Evolutionary conservation across 2,888 invertebrate genomes (phyloP).

Genomic region (Phytoseiulus persimilis): DNA sequence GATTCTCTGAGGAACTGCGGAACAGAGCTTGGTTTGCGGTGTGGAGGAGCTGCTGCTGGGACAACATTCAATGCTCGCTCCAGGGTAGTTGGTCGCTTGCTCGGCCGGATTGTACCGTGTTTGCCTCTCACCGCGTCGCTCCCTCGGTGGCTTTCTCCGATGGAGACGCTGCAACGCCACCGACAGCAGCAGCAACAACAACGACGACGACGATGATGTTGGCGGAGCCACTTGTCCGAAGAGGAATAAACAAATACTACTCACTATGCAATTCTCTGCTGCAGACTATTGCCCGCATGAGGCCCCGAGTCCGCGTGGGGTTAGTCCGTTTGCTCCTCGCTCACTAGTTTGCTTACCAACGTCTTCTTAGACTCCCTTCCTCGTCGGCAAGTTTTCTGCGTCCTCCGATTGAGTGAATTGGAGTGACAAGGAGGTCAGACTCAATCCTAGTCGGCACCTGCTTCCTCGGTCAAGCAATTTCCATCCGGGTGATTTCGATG

Average conservation of each 20-base stretch:
- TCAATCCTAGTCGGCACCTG: too few relatives aligned
- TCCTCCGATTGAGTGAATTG: not conserved
- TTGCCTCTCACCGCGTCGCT: too few relatives aligned
- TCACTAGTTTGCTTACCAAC: not conserved
- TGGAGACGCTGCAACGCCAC: not conserved
- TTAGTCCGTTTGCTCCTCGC: not conserved
- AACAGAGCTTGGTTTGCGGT: not conserved
- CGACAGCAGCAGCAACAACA: not conserved
- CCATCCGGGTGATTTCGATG: too few relatives aligned
- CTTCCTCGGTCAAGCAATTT: too few relatives aligned
- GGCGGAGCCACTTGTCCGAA: not conserved
- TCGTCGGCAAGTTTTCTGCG: not conserved
- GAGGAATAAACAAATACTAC: constrained; percentile 5
- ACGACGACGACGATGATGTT: not conserved
- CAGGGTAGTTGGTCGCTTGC: not conserved
- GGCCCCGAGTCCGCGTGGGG: not conserved
- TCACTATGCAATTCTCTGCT: not conserved
- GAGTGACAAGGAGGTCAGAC: too few relatives aligned
- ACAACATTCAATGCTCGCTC: not conserved
- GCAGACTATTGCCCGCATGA: not conserved
- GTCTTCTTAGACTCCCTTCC: not conserved
- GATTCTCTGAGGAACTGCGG: not conserved
- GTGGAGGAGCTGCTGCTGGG: not conserved
- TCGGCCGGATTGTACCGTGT: not conserved
- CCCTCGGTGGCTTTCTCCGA: not conserved